Evolutionary conservation across 2,113 vertebrate species (phyloP).

Genomic region (Hippocampus zosterae): DNA sequence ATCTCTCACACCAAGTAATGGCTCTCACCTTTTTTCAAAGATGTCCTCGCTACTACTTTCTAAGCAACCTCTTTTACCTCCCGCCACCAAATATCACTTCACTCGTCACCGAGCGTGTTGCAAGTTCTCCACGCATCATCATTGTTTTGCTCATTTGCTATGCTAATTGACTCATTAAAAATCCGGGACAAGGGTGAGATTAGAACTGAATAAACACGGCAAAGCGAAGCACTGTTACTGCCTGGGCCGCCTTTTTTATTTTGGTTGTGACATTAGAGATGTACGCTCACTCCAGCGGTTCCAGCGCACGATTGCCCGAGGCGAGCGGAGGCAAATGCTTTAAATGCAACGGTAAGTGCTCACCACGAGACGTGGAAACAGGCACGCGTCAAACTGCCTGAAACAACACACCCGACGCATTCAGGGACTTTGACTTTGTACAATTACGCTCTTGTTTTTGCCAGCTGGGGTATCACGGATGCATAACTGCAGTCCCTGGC

Average conservation of each 20-base stretch:
- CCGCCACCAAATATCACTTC: constrained; percentile 13
- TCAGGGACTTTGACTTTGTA: not conserved
- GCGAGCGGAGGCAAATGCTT: constrained; percentile 54
- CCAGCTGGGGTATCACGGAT: not conserved
- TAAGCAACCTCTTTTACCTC: constrained; percentile 47
- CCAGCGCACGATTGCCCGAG: constrained; percentile 62
- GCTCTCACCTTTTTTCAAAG: constrained; percentile 71
- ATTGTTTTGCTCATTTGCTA: constrained; percentile 80
- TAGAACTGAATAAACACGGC: constrained; percentile 74
- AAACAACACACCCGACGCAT: constrained; percentile 45
- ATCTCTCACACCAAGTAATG: constrained; percentile 63
- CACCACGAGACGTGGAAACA: constrained; percentile 57
- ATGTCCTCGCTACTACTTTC: constrained; percentile 68
- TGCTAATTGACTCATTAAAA: constrained; percentile 80
- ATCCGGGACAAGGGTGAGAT: constrained; percentile 58
- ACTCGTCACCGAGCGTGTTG: constrained; percentile 53
- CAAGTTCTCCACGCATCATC: constrained; percentile 81
- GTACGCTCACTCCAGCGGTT: constrained; percentile 66
- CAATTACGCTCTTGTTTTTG: not conserved
- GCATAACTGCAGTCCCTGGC: not conserved
- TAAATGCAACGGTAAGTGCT: constrained; percentile 52
- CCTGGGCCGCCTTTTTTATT: constrained; percentile 66
- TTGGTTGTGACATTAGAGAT: constrained; percentile 69
- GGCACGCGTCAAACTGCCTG: constrained; percentile 52
- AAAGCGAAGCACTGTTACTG: constrained; percentile 61